Evolutionary conservation across 2,797 vertebrate species (phyloP), one percentile per base, ranked within the genome.

Genomic region (Spinus pinus): DNA sequence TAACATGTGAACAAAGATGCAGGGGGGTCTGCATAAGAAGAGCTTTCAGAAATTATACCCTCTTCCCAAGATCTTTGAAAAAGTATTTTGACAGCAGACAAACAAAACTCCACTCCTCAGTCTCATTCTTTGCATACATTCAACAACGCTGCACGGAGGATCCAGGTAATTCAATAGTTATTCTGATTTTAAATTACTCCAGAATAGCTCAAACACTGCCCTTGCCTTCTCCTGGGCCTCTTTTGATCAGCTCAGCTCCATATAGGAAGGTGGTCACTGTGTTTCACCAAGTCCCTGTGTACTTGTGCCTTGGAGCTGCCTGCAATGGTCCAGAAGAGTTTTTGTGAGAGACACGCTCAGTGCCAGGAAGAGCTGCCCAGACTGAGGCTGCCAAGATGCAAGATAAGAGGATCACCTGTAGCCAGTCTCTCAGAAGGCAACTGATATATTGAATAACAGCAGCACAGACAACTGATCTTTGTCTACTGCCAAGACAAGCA

Each of bases 401-500:
- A 67, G 61, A 44, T 42, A 51, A 73, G 66, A 89, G 41, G 72
- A 75, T 88, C 88, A 90, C 94, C 86, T 95, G 51, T 72, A 81
- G 60, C 27, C 39, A 69, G 46, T 25, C 27, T 67, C 3, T 1
- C 12, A 60, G 61, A 77, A 87, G n/a, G 71, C 71, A 89, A 37
- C 30, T 33, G 67, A 74, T 51, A 82, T 33, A 50, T 89, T 3
- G 3, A 78, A n/a, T 67, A 82, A 41, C 64, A 88, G 66, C 70
- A 77, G 60, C 56, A 73, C 80, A 90, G 78, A 54, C 27, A 86
- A 87, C 65, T 69, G 69, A 86, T 93, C 81, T 79, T 91, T 92
- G 69, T 82, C 79, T 72, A 47, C 73, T 86, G 87, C 93, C 91
- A 96, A 86, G 73, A 81, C 54, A 74, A 95, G 77, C 77, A 79